Evolutionary conservation across 2,888 invertebrate species (phyloP), one percentile per base, ranked within the genome.

Genomic region (Argyra leucocephala): DNA sequence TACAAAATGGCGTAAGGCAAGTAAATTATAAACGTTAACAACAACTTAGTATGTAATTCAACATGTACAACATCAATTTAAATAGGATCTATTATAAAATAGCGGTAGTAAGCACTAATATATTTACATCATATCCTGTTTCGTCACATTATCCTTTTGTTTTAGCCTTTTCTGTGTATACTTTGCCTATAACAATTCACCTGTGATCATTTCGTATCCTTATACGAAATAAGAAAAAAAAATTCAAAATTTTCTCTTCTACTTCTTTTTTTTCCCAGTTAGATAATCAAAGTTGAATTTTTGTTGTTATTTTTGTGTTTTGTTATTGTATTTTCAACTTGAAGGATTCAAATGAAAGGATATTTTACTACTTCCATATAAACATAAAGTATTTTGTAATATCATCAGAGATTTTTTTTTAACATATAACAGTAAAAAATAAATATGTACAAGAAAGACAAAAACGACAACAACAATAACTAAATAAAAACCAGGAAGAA

Each of bases 221-320:
- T 31, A 6, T 31, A 31, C 5, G 2, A 31, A 31, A 31, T 10
- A 31, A 31, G 1, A 31, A 31, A 31, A 31, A 31, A 31, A 48
- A 48, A 48, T 18, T 1, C 15, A 48, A 15, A 48, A 15, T n/a
- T 26, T 37, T 15, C 37, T 37, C 37, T 9, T 5, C 5, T n/a
- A 5, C 18, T 18, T 48, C 48, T 48, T 15, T 48, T 48, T 48
- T 3, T 18, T 48, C 12, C 12, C 12, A 10, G 7, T 31, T 48
- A 48, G 48, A 48, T 48, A 48, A 48, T 48, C 48, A 48, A 48
- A 48, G 18, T 48, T 48, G n/a, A 48, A 48, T 37, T 37, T 37
- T 37, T 37, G 15, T 37, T 37, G 37, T 37, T 37, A 3, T 37
- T 48, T 2, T 48, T 48, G n/a, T 48, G 12, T 31, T 48, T n/a